Evolutionary conservation across 2,113 vertebrate genomes (phyloP).

Genomic region (Pagrus major): DNA sequence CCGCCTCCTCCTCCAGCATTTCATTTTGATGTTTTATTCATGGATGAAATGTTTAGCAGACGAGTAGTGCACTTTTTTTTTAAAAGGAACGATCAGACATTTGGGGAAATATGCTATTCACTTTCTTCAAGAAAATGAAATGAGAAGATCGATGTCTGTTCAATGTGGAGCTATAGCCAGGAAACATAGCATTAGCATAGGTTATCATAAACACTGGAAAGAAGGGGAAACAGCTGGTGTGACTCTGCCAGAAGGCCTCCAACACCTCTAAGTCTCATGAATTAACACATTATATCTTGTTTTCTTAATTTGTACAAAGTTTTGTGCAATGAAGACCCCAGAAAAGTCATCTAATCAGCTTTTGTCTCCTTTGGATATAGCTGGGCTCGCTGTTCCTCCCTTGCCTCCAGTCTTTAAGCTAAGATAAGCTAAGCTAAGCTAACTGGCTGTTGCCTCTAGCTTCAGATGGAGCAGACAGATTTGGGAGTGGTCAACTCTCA

Average conservation of each 20-base stretch:
- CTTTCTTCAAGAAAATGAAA: background rate
- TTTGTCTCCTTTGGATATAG: too few relatives aligned
- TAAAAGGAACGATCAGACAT: background rate
- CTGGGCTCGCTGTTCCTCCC: too few relatives aligned
- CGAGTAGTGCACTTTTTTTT: background rate
- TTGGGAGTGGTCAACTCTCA: background rate
- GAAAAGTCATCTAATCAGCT: too few relatives aligned
- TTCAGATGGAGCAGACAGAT: background rate
- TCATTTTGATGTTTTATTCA: background rate
- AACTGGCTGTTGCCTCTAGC: too few relatives aligned
- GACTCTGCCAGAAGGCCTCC: background rate
- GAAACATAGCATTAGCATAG: conserved; percentile 11
- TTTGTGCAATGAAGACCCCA: too few relatives aligned
- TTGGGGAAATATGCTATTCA: background rate
- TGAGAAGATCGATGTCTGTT: background rate
- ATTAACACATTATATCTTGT: too few relatives aligned
- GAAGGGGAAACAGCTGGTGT: background rate
- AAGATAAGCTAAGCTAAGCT: background rate
- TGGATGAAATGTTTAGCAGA: background rate
- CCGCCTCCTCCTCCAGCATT: background rate
- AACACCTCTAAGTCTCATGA: background rate
- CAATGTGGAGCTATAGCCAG: background rate
- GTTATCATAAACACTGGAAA: background rate
- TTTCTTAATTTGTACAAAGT: too few relatives aligned
- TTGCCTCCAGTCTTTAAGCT: background rate